These are phyloP conservation scores for Ondatra zibethicus DNA, from an alignment of 2,113 vertebrate species.

Conservation along the genomic window DNA sequence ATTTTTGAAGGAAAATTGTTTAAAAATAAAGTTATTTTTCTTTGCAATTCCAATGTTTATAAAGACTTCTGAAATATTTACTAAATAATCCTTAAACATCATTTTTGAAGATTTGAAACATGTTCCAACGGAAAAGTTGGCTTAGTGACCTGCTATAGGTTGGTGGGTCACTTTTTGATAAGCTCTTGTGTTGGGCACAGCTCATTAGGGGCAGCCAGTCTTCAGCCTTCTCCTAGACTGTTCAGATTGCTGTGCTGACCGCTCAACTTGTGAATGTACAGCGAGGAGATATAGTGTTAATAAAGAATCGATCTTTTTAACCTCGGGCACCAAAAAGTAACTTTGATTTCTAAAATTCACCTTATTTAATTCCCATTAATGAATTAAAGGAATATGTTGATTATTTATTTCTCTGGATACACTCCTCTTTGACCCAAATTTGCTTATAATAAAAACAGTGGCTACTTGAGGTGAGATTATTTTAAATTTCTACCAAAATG, in stretches of 20 bases:
- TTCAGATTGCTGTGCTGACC: neutral
- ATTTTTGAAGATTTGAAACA: neutral
- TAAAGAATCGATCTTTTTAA: neutral
- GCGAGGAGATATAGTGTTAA: neutral
- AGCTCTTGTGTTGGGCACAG: neutral
- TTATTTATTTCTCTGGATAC: neutral
- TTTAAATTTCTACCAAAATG: neutral
- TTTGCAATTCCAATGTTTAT: neutral
- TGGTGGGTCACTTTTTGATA: neutral
- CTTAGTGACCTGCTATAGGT: neutral
- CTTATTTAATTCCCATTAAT: neutral
- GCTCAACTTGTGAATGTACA: neutral
- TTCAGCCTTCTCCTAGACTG: neutral
- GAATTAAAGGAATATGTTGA: neutral
- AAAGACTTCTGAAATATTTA: conserved; percentile 18
- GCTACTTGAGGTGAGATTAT: neutral
- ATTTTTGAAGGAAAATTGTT: too few species aligned
- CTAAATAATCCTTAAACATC: conserved; percentile 6
- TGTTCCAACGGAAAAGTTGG: neutral
- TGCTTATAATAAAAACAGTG: neutral
- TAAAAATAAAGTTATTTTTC: neutral
- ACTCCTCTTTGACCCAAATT: neutral
- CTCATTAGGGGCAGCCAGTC: neutral
- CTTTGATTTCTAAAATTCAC: neutral
- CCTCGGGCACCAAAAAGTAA: neutral